A percentile compares a stretch with the other conserved stretches of the same genome.
These are phyloP conservation scores for Drosophila melanica DNA, from an alignment of 1,140 invertebrate genomes.

Conservation along the genomic window DNA sequence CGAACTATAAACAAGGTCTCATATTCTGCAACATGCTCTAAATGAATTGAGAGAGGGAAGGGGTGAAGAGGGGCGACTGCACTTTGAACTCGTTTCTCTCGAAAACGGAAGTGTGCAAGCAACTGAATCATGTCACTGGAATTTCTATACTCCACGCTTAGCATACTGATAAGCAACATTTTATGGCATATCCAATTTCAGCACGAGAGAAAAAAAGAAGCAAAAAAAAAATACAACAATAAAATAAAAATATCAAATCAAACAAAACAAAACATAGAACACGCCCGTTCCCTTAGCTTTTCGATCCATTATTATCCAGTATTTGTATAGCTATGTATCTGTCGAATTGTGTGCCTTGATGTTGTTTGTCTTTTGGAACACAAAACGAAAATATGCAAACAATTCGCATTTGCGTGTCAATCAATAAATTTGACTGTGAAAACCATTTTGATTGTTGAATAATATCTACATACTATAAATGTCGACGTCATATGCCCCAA, in stretches of 20 bases:
- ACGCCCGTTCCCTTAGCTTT: slow-evolving; percentile 39
- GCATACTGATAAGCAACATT: slow-evolving; percentile 51
- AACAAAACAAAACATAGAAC: slow-evolving; percentile 47
- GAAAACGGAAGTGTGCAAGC: slow-evolving; percentile 40
- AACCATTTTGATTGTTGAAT: slow-evolving; percentile 77
- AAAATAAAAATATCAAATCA: slow-evolving; percentile 29
- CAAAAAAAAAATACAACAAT: slow-evolving; percentile 22
- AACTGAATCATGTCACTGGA: slow-evolving; percentile 56
- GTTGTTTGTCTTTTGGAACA: slow-evolving; percentile 54
- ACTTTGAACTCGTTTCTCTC: slow-evolving; percentile 33
- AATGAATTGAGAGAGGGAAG: not conserved
- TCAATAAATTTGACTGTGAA: slow-evolving; percentile 80
- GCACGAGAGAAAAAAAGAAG: slow-evolving; percentile 9
- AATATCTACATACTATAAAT: slow-evolving; percentile 42
- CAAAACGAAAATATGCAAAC: slow-evolving; percentile 78
- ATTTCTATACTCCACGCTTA: slow-evolving; percentile 38
- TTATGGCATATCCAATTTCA: slow-evolving; percentile 77
- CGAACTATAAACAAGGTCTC: slow-evolving; percentile 3
- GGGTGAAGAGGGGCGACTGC: not conserved
- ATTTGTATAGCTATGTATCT: slow-evolving; percentile 31
- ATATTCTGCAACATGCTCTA: not conserved
- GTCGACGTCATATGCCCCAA: slow-evolving; percentile 47
- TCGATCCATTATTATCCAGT: slow-evolving; percentile 38
- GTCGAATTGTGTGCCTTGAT: slow-evolving; percentile 27
- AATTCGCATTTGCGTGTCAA: slow-evolving; percentile 80